Evolutionary conservation across 35 echinoderm and acorn worm genomes (phyloP).

Genomic region (Strongylocentrotus purpuratus): DNA sequence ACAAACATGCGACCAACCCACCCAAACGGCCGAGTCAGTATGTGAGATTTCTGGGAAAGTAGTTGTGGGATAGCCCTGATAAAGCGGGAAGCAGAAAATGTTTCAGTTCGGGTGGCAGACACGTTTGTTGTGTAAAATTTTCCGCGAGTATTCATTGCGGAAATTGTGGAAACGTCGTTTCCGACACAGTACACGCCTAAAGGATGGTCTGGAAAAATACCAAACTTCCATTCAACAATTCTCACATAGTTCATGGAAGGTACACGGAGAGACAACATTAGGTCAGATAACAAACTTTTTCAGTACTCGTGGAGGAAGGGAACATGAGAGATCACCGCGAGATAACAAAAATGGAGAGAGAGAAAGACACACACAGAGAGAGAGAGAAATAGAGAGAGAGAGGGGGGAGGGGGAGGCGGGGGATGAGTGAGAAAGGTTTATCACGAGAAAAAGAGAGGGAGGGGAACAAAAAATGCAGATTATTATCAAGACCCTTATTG

Average conservation of each 20-base stretch:
- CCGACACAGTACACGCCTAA: constrained; percentile 17
- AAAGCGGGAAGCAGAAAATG: background rate
- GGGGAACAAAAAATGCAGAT: too few relatives aligned
- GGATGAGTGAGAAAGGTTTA: too few relatives aligned
- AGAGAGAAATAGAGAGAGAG: too few relatives aligned
- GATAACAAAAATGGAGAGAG: too few relatives aligned
- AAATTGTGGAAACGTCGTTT: constrained; percentile 4
- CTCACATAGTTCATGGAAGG: background rate
- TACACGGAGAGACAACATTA: background rate
- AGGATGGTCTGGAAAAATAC: constrained; percentile 26
- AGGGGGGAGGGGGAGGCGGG: background rate
- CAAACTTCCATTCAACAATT: constrained; percentile 23
- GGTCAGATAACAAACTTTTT: background rate
- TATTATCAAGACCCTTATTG: too few relatives aligned
- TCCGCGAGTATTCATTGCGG: background rate
- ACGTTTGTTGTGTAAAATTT: background rate
- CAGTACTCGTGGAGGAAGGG: background rate
- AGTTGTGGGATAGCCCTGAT: background rate
- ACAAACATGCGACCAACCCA: background rate
- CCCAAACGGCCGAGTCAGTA: background rate
- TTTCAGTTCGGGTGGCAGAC: background rate
- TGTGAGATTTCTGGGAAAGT: background rate
- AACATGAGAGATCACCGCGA: too few relatives aligned
- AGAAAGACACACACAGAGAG: too few relatives aligned
- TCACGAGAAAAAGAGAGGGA: too few relatives aligned